Evolutionary conservation across 2,113 vertebrate species (phyloP).

Genomic region (Phalacrocorax carbo): DNA sequence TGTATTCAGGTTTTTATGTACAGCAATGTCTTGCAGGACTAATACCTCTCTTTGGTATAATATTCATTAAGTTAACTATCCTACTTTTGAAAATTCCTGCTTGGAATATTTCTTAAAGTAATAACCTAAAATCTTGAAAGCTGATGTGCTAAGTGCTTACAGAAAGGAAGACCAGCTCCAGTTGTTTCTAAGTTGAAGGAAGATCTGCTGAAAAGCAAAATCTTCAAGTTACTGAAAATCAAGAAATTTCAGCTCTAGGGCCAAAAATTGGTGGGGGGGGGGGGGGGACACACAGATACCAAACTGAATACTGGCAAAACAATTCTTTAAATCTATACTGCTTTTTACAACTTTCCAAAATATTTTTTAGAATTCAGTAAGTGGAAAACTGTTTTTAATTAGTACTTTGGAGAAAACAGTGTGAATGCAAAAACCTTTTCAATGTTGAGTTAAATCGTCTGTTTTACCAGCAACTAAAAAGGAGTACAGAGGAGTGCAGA

Average conservation of each 20-base stretch:
- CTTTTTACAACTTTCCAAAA: not conserved
- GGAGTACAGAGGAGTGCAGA: not conserved
- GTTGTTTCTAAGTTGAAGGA: not conserved
- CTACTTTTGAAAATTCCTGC: not conserved
- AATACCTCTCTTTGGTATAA: not conserved
- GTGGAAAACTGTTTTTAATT: not conserved
- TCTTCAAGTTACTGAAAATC: not conserved
- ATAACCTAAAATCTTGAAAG: not conserved
- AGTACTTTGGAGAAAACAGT: not conserved
- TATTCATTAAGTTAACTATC: not conserved
- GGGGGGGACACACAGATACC: accelerated
- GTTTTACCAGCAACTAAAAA: not conserved
- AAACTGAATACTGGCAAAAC: not conserved
- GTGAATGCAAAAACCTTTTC: not conserved
- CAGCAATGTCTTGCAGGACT: not conserved
- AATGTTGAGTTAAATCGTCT: not conserved
- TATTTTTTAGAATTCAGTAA: not conserved
- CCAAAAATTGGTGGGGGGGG: accelerated
- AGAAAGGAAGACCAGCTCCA: not conserved
- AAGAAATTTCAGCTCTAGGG: not conserved
- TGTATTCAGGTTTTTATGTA: not conserved
- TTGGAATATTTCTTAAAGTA: not conserved
- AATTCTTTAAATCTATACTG: not conserved
- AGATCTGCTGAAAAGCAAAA: not conserved
- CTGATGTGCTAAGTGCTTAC: not conserved